Base-by-base conservation (phyloP, 2,888 invertebrate genomes). In the Hipparchia semele region DNA sequence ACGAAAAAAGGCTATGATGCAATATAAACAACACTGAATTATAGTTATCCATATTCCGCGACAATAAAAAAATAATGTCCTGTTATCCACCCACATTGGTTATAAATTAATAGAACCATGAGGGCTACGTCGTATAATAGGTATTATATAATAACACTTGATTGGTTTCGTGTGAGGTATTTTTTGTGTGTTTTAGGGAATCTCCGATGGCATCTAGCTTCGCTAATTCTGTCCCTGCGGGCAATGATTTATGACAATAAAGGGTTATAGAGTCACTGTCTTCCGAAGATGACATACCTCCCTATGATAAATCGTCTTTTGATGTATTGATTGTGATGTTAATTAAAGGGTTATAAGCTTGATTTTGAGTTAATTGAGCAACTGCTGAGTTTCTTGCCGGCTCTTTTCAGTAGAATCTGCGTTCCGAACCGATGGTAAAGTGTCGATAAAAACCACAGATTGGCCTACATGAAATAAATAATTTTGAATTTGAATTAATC, bases 21-120 rank as follows among this genome's bases (percentile, higher is more conserved):
- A 88, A 90, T 90, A 90, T 89, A 88, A 89, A 89, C 74, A 83
- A 77, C 76, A 81, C 83, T 74, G 90, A 90, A 91, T 91, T 84
- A 91, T 89, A 84, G 91, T 89, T 86, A 88, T 90, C 80, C 73
- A 84, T 81, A 84, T 85, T 87, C 80, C 82, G 84, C 84, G 86
- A 87, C 81, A 83, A 83, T 85, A 88, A 87, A 89, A 88, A 90
- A 88, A 87, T 92, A 92, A 94, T 94, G 84, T 87, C 88, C 89
- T 90, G 86, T 80, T 92, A 92, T 90, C 93, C 94, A 91, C 93
- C 94, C 94, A 93, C 94, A 93, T 93, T 87, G 92, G 91, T 87
- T 90, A 92, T 92, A 94, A 94, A 94, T 93, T 94, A 94, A 93
- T 93, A 93, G 90, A 90, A 89, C 92, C 93, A 93, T 88, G 88